Base-by-base conservation (phyloP, 1,140 invertebrate genomes). In the Heliconius congener region DNA sequence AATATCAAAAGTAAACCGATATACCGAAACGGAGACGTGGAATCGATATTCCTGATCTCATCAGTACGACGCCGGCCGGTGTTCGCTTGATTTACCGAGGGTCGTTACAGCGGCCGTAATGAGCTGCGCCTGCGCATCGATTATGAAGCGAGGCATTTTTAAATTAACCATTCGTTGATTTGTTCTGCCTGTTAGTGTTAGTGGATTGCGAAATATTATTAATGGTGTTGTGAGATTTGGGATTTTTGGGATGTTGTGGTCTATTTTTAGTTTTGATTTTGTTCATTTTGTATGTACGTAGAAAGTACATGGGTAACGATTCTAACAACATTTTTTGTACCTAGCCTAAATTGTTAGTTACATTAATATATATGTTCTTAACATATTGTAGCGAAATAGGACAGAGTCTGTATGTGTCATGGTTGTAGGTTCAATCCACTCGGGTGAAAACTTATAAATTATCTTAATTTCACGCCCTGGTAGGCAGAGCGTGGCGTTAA, bases 21-120 rank as follows among this genome's bases (percentile, higher is more conserved):
- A 84, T 84, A 86, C 86, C 84, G 87, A 86, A 87, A 87, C 85
- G 83, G 86, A 87, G 82, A 83, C 76, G 82, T 74, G 77, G 79
- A 84, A 85, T 85, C 83, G 82, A 84, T 85, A 84, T 81, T 82
- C 76, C 77, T 79, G 86, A 87, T 87, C 83, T 85, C 83, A 84
- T 83, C 81, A 80, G 82, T 80, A 78, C 80, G 85, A 83, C 83
- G 83, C 83, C 90, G 84, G 86, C 85, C 87, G 85, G 91, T 87
- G 90, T 86, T 83, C 85, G 87, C 78, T 88, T 92, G 90, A 94
- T 91, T 94, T 93, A 93, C 90, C 87, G 81, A 81, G 84, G 84
- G 85, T 90, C 88, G 89, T 91, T 90, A 90, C 87, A 86, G 87
- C 77, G 77, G 77, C 82, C 82, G 80, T 93, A 91, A 92, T 92